Conservation (phyloP, 2,113 vertebrate genomes). For the Orthonyx spaldingii region DNA sequence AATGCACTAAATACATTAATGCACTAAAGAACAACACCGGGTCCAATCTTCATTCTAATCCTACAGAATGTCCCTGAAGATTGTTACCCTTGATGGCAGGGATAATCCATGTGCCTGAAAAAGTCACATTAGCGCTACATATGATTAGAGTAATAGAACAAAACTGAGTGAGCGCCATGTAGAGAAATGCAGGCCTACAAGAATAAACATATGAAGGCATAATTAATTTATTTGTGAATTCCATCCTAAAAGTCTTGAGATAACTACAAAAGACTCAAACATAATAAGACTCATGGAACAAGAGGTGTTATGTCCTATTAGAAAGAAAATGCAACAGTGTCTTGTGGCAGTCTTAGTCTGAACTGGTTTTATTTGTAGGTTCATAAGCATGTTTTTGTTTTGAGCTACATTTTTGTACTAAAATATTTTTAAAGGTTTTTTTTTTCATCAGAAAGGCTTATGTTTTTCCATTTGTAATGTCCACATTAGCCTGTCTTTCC, state of each 20-base stretch:
- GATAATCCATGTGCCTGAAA: neutral
- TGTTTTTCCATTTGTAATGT: neutral
- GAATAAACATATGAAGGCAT: neutral
- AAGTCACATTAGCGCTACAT: neutral
- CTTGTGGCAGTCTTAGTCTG: neutral
- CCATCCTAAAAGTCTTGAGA: neutral
- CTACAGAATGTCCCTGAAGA: neutral
- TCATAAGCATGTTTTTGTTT: neutral
- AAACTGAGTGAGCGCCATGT: neutral
- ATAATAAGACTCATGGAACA: neutral
- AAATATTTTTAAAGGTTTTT: neutral
- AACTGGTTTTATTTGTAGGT: neutral
- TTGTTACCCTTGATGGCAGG: neutral
- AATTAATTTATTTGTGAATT: neutral
- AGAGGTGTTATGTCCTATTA: neutral
- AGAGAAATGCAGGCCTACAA: neutral
- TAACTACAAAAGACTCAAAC: neutral
- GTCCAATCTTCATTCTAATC: neutral
- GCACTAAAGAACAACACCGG: neutral
- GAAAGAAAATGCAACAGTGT: neutral
- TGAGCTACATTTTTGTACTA: neutral
- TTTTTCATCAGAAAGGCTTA: neutral
- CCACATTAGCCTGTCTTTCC: neutral
- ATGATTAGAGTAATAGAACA: neutral
- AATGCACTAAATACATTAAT: neutral